Evolutionary conservation across 2,797 vertebrate genomes (phyloP).

Genomic region (Xyrichtys novacula): DNA sequence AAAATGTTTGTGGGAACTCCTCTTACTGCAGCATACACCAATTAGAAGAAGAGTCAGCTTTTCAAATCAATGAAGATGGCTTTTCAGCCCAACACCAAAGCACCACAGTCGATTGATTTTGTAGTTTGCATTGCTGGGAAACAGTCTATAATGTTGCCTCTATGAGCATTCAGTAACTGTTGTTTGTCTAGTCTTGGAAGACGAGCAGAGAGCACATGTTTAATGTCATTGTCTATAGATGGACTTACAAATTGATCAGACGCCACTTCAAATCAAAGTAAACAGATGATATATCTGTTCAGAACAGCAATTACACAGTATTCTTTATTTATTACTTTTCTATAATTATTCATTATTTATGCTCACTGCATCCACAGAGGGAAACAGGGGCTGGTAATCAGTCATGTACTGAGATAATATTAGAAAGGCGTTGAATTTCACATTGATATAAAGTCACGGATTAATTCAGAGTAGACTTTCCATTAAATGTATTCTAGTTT

Average conservation of each 20-base stretch:
- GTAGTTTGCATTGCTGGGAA: constrained; percentile 19
- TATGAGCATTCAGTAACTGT: constrained; percentile 9
- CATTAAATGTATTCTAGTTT: not conserved
- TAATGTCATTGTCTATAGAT: constrained; percentile 11
- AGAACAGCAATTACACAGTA: not conserved
- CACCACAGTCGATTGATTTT: constrained; percentile 26
- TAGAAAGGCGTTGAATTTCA: not conserved
- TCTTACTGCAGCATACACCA: constrained; percentile 2
- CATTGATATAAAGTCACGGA: not conserved
- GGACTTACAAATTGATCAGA: constrained; percentile 27
- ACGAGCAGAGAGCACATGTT: constrained; percentile 4
- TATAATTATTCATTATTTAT: not conserved
- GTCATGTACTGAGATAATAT: not conserved
- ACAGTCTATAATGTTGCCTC: constrained; percentile 13
- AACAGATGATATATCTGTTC: too few species aligned
- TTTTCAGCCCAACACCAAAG: constrained; percentile 13
- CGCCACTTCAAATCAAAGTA: constrained; percentile 11
- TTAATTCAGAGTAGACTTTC: not conserved
- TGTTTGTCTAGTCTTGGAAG: constrained; percentile 25
- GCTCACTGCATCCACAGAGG: not conserved
- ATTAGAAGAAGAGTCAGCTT: constrained; percentile 11
- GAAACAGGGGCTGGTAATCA: not conserved
- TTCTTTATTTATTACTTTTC: not conserved
- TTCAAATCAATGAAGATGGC: constrained; percentile 24
- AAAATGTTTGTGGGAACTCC: not conserved